Evolutionary conservation across 2,888 invertebrate genomes (phyloP), one percentile per base, ranked within the genome.

Genomic region (Caenorhabditis doughertyi): DNA sequence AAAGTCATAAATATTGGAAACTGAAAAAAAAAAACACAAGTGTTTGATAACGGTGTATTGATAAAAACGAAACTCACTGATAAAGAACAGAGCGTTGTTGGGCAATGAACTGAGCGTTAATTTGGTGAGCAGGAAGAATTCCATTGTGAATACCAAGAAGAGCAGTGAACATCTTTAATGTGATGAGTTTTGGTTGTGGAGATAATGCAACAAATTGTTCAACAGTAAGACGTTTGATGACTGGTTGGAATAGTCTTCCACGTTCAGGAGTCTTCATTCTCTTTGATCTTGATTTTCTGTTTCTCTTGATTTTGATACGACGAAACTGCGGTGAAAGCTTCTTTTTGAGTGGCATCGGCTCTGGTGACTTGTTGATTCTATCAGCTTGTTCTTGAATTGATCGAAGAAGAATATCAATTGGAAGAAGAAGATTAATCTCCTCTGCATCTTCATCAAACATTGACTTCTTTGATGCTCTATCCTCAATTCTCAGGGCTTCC

Each of bases 11-110:
- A 58, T 23, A 39, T 3, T 16, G 32, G 18, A 18, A 18, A 39
- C 3, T 4, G n/a, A n/a, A n/a, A 11, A 21, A n/a, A 56, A 18
- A 56, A 56, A 7, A 53, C 25, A 29, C 16, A 35, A 55, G 25
- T 55, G 51, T 55, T 42, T 35, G 55, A 70, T 51, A 21, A 56
- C 39, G 39, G 11, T 18, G n/a, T 47, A n/a, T 18, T 55, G 62
- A 55, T 44, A 73, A 62, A 7, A 51, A 51, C 47, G 32, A 56
- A 60, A 72, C 72, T 62, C 35, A 72, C 72, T 32, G 62, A 72
- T 70, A 70, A 44, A 70, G 70, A 32, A 56, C 56, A 16, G 55
- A 3, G 1, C 70, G 56, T 47, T 44, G 29, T 7, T 16, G 25
- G 4, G 39, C 70, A 21, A 70, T 47, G 25, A 68, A 42, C n/a